Conservation (phyloP, 2,888 invertebrate species). For the Crematogaster levior region DNA sequence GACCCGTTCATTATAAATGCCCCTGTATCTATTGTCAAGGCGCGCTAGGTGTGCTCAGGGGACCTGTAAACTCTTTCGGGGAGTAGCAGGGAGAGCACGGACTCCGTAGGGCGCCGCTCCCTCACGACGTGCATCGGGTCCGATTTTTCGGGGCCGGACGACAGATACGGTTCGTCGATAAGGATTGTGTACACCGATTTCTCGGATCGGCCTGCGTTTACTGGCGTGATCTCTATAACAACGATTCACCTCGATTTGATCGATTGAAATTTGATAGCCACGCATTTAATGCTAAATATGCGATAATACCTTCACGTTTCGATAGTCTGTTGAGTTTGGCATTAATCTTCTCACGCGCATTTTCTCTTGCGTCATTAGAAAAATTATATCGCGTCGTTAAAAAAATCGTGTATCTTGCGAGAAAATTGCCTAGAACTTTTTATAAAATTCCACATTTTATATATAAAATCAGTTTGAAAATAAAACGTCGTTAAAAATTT, state of each 20-base stretch:
- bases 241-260: neutral
- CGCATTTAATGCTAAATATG: neutral
- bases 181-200: slow-evolving; percentile 70
- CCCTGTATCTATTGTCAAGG: slow-evolving; percentile 76
- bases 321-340: neutral
- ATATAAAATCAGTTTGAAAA: too few species aligned
- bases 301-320: neutral
- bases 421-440: neutral
- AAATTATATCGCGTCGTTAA: neutral
- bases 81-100: slow-evolving; percentile 60
- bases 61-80: slow-evolving; percentile 68
- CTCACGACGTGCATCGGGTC: slow-evolving; percentile 65
- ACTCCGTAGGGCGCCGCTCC: slow-evolving; percentile 72
- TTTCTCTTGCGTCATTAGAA: neutral
- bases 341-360: neutral
- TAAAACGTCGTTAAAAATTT: too few species aligned
- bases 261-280: neutral
- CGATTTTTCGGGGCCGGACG: slow-evolving; percentile 68
- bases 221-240: slow-evolving; percentile 26
- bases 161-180: slow-evolving; percentile 68
- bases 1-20: slow-evolving; percentile 78
- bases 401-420: neutral
- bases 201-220: slow-evolving; percentile 60
- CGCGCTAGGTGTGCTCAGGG: slow-evolving; percentile 75
- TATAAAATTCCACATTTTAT: neutral